Percentiles rank a stretch among this genome's conserved stretches.
Conservation (phyloP, 2,797 vertebrate genomes). For the Ctenosaura bakeri region DNA sequence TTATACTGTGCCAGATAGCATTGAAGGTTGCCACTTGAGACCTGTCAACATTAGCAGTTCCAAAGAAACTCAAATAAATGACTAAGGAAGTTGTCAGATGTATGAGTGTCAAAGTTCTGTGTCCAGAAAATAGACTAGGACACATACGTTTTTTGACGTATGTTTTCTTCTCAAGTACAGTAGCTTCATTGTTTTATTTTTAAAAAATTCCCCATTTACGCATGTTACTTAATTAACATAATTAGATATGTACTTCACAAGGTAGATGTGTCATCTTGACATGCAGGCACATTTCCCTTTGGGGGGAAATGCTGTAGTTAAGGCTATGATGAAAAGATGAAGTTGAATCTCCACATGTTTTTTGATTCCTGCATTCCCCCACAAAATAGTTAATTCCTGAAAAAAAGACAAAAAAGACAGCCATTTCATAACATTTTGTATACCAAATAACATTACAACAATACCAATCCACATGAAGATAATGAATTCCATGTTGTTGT, state of each 20-base stretch:
- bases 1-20: neutral
- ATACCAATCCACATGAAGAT: conserved; percentile 49
- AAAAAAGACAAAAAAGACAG: conserved; percentile 1
- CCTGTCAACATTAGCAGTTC: neutral
- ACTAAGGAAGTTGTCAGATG: neutral
- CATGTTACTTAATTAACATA: conserved; percentile 59
- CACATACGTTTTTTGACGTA: neutral
- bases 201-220: conserved; percentile 57
- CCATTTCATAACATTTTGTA: conserved; percentile 25
- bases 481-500: conserved; percentile 31
- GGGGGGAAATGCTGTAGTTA: conserved; percentile 22
- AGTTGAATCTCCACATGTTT: conserved; percentile 47
- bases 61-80: neutral
- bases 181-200: conserved; percentile 46
- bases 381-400: neutral
- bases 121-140: neutral
- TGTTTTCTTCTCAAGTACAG: conserved; percentile 62
- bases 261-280: conserved; percentile 6
- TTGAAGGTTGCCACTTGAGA: neutral
- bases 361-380: conserved; percentile 15
- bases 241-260: conserved; percentile 42
- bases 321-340: conserved; percentile 48
- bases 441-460: conserved; percentile 38
- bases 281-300: conserved; percentile 15
- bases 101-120: neutral